These are phyloP conservation scores for Neodiprion lecontei DNA, from an alignment of 1,140 invertebrate genomes.

Conservation along the genomic window DNA sequence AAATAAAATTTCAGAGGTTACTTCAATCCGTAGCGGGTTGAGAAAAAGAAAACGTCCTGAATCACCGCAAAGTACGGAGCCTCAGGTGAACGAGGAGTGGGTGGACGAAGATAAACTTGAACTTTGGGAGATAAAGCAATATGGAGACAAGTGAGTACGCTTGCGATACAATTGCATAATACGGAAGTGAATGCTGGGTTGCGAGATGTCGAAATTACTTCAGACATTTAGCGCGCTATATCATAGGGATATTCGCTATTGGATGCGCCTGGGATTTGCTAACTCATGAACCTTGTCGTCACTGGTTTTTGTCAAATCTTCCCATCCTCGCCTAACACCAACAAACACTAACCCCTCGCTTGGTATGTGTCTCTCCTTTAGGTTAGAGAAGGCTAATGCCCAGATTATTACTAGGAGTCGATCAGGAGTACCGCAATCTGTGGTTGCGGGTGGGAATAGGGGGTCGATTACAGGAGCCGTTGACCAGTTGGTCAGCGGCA, in stretches of 20 bases:
- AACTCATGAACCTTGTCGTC: too few relatives aligned
- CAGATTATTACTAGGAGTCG: conserved; percentile 78
- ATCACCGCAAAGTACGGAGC: conserved; percentile 88
- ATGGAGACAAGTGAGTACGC: conserved; percentile 81
- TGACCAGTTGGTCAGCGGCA: conserved; percentile 61
- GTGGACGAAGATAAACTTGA: conserved; percentile 95
- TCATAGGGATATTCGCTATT: too few relatives aligned
- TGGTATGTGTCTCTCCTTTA: conserved; percentile 59
- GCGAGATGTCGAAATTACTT: too few relatives aligned
- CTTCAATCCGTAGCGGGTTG: conserved; percentile 90
- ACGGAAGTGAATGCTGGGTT: too few relatives aligned
- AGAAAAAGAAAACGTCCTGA: conserved; percentile 90
- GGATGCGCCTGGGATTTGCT: too few relatives aligned
- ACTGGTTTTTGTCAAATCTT: conserved; percentile 10
- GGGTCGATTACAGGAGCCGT: conserved; percentile 34
- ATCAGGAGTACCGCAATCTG: conserved; percentile 69
- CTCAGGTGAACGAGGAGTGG: conserved; percentile 93
- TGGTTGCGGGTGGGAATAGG: conserved; percentile 41
- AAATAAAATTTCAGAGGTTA: conserved; percentile 74
- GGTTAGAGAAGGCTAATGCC: conserved; percentile 70
- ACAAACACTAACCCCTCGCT: conserved; percentile 53
- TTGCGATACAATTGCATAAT: conserved; percentile 29
- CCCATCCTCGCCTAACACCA: conserved; percentile 47
- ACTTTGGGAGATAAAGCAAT: conserved; percentile 96
- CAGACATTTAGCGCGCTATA: too few relatives aligned